Conservation (phyloP, 2,888 invertebrate species). For the Conchocele bisecta region DNA sequence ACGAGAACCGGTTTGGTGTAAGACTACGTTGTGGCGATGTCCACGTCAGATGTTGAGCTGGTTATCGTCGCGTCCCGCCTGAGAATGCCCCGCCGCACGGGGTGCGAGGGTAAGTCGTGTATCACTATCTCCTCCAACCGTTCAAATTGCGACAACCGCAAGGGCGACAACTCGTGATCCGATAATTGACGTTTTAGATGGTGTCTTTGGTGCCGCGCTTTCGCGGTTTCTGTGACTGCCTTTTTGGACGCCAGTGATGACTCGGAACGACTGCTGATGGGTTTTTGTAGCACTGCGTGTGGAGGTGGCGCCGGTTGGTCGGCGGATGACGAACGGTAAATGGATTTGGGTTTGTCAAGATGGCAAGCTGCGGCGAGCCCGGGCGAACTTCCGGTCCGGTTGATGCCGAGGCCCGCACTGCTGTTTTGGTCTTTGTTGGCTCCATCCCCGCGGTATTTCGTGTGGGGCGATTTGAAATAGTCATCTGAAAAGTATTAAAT, state of each 20-base stretch:
- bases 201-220: slow-evolving; percentile 65
- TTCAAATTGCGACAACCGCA: slow-evolving; percentile 64
- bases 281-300: slow-evolving; percentile 71
- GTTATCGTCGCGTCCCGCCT: slow-evolving; percentile 26
- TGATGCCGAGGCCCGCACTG: slow-evolving; percentile 8
- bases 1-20: too few relatives aligned
- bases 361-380: slow-evolving; percentile 22
- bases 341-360: slow-evolving; percentile 49
- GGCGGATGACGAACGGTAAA: slow-evolving; percentile 57
- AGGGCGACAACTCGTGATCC: slow-evolving; percentile 69
- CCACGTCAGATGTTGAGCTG: too few relatives aligned
- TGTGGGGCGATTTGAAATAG: slow-evolving; percentile 37
- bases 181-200: slow-evolving; percentile 68
- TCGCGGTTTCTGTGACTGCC: slow-evolving; percentile 60
- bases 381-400: slow-evolving; percentile 41
- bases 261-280: slow-evolving; percentile 59
- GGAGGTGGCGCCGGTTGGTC: slow-evolving; percentile 67
- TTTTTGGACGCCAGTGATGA: slow-evolving; percentile 56
- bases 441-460: slow-evolving; percentile 12
- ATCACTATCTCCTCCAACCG: slow-evolving; percentile 73
- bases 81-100: slow-evolving; percentile 41
- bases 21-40: too few relatives aligned
- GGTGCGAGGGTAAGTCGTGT: slow-evolving; percentile 65
- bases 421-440: slow-evolving; percentile 20
- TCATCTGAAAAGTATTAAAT: slow-evolving; percentile 60